phyloP scores from a whole-genome alignment of 2,888 invertebrate species.

The Melangyna quadrimaculata region DNA sequence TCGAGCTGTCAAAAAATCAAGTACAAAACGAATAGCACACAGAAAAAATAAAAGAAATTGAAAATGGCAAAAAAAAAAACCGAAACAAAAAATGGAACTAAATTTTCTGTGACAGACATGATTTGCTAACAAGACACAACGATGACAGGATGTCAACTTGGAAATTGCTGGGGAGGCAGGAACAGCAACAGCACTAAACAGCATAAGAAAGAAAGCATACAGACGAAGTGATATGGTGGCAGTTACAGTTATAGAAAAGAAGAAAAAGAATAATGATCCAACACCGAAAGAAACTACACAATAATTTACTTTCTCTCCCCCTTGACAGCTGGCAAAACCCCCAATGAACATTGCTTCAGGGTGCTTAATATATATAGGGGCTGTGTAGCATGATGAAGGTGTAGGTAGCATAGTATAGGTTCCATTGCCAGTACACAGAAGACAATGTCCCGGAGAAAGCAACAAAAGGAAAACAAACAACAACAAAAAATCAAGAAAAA shows the following conservation, averaged over 20 bases:
- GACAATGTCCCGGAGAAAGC: conserved; percentile 53
- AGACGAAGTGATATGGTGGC: conserved; percentile 22
- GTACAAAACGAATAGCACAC: conserved; percentile 64
- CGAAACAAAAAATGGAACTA: conserved; percentile 66
- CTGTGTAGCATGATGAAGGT: neutral
- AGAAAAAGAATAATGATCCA: conserved; percentile 67
- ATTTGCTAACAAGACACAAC: conserved; percentile 72
- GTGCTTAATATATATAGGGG: conserved; percentile 24
- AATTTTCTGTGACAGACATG: conserved; percentile 72
- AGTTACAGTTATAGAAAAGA: conserved; percentile 34
- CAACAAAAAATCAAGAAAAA: neutral
- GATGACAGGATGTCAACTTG: conserved; percentile 72
- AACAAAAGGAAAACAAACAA: neutral
- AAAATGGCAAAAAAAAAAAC: conserved; percentile 39
- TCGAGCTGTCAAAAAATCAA: conserved; percentile 68
- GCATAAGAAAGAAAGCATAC: conserved; percentile 16
- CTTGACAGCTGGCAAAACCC: conserved; percentile 15
- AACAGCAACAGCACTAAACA: conserved; percentile 12
- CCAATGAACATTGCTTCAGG: conserved; percentile 41
- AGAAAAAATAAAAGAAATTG: conserved; percentile 10
- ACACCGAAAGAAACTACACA: conserved; percentile 70
- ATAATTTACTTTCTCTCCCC: conserved; percentile 48
- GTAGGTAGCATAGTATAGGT: conserved; percentile 42
- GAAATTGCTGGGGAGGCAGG: conserved; percentile 68
- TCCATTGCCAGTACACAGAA: conserved; percentile 62